phyloP scores from a whole-genome alignment of 1,140 invertebrate species.

The Archivesica marissinica region DNA sequence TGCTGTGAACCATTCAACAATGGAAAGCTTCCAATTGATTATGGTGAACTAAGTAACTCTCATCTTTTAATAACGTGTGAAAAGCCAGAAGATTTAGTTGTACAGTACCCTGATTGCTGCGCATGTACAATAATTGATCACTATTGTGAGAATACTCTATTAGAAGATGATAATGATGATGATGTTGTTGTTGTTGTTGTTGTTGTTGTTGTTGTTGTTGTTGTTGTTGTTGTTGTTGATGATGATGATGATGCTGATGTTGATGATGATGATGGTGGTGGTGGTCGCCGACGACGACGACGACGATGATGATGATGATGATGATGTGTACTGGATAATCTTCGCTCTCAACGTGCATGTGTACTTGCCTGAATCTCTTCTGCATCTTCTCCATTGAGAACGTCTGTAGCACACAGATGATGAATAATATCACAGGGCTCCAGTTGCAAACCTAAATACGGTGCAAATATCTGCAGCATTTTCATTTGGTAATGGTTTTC shows the following conservation, averaged over 20 bases:
- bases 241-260: too few relatives aligned
- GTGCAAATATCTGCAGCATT: constrained; percentile 31
- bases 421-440: not conserved
- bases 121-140: too few relatives aligned
- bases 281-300: too few relatives aligned
- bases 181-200: not conserved
- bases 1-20: too few relatives aligned
- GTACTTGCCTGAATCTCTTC: constrained; percentile 7
- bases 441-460: constrained; percentile 4
- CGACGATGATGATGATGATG: not conserved
- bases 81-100: too few relatives aligned
- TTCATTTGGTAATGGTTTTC: not conserved
- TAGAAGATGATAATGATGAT: not conserved
- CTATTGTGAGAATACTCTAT: not conserved
- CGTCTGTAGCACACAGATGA: not conserved
- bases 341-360: too few relatives aligned
- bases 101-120: too few relatives aligned
- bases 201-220: not conserved
- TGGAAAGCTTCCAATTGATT: too few relatives aligned
- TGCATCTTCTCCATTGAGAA: not conserved
- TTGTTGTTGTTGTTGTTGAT: not conserved
- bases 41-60: too few relatives aligned
- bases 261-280: not conserved
- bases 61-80: too few relatives aligned
- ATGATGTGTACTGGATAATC: not conserved